Base-by-base conservation (phyloP, 2,113 vertebrate species). In the Alethe diademata region DNA sequence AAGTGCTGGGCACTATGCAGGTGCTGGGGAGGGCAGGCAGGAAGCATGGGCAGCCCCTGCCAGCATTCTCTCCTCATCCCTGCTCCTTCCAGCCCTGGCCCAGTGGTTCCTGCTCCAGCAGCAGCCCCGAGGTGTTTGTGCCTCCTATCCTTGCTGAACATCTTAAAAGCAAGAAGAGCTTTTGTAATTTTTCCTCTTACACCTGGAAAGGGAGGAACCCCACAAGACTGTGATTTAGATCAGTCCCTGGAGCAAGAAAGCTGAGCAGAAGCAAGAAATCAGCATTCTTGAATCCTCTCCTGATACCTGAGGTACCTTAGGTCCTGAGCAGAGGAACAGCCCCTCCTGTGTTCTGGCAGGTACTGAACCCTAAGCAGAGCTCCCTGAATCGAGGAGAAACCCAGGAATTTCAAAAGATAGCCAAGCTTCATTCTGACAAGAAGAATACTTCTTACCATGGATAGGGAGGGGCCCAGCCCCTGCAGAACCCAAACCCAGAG, bases 161-260 rank as follows among this genome's bases (percentile, higher is more conserved):
- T 51, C 35, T 9, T 36, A 60, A 53, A 87, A 80, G 25, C 36
- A 65, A 70, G 31, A 53, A 40, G 69, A 47, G 11, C 9, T 36
- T 56, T 83, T 0, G 0, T 72, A 86, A 79, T 36, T 56, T 56
- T 76, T 75, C 14, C n/a, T 70, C 38, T 91, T 33, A 4, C 35
- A 33, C 45, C 79, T 91, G 72, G 47, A 56, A 69, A 76, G 53
- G 92, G 86, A 88, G 75, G 79, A 82, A 78, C 48, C 33, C 48
- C 42, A 31, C 29, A 16, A 61, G 26, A 26, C 33, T 26, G 48
- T 69, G 84, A 72, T 86, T 88, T 50, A 75, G 48, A 79, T 71
- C 82, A 73, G 42, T 64, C 71, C 61, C 83, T 86, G 15, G 23
- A 75, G 92, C 66, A 40, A 96, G 61, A 90, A 88, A 78, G 35